These are phyloP conservation scores for Malacoctenus gilli DNA, from an alignment of 2,797 vertebrate genomes.

Conservation along the genomic window DNA sequence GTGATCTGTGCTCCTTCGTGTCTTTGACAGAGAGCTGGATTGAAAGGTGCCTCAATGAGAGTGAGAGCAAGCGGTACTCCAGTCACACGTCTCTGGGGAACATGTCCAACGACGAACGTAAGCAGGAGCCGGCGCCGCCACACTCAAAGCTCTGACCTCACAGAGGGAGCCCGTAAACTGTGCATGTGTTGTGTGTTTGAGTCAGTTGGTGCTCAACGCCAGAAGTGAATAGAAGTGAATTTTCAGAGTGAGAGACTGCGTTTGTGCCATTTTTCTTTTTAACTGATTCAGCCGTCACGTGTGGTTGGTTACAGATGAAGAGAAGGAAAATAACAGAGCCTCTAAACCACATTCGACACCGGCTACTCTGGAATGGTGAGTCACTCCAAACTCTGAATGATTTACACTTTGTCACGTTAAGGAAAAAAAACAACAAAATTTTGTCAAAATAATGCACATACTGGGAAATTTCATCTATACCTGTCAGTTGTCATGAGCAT, in stretches of 20 bases:
- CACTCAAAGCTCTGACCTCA: not conserved
- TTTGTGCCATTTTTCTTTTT: constrained; percentile 4
- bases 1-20: constrained; percentile 26
- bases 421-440: too few species aligned
- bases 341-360: constrained; percentile 98
- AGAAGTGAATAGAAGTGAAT: too few species aligned
- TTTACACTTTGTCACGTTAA: too few species aligned
- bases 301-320: constrained; percentile 87
- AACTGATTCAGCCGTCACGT: constrained; percentile 25
- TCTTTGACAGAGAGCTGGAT: constrained; percentile 95
- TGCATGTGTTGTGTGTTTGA: not conserved
- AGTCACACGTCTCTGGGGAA: constrained; percentile 96
- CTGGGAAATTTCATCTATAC: too few species aligned
- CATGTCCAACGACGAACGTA: constrained; percentile 98
- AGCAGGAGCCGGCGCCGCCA: constrained; percentile 67
- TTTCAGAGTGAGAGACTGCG: too few species aligned
- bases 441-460: too few species aligned
- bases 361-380: constrained; percentile 97
- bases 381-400: constrained; percentile 4
- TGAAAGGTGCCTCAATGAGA: constrained; percentile 98
- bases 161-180: not conserved
- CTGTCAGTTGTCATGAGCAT: too few species aligned
- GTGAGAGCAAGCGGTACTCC: constrained; percentile 96
- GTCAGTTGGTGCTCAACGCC: too few species aligned
- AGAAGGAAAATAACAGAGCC: constrained; percentile 98